Evolutionary conservation across 2,888 invertebrate genomes (phyloP), one percentile per base, ranked within the genome.

Genomic region (Chaetogeoica ovagalla): DNA sequence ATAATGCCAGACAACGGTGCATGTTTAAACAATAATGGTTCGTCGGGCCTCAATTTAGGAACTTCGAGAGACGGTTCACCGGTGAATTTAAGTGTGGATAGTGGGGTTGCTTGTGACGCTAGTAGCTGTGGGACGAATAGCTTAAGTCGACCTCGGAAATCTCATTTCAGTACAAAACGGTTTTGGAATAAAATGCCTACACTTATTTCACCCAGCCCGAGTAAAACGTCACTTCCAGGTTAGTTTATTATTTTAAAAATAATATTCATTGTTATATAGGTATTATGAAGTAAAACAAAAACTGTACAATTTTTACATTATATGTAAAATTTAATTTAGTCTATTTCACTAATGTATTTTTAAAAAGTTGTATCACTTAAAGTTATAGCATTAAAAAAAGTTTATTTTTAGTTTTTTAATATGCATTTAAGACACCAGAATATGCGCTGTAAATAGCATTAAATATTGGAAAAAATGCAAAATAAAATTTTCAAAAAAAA

Each of bases 1-100:
- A 87, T 95, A 83, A 95, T 95, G 95, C 95, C 94, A 23, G 90
- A 91, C 85, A 90, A 90, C 65, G 76, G 81, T 73, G 69, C 82
- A 23, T 82, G 81, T 43, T 81, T 77, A 65, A 83, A 82, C 55
- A 82, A 82, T 30, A 83, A 86, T 83, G 87, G 87, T 84, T 88
- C 88, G 39, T 87, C 88, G 21, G 70, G 74, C 59, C 43, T 60
- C 2, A 71, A 62, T 68, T 63, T 73, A 76, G 76, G 62, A 43
- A 74, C 70, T 81, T 91, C 91, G 37, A 91, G 91, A 7, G 92
- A 92, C 85, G 87, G 92, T 83, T 92, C 92, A 68, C 85, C 87
- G 86, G 85, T 86, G 86, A 86, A 86, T 85, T 84, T 84, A 74
- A 84, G 83, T 82, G 82, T 84, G 81, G 85, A 84, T 81, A 84